These are phyloP conservation scores for Colletes gigas DNA, from an alignment of 1,140 invertebrate species.

Conservation along the genomic window DNA sequence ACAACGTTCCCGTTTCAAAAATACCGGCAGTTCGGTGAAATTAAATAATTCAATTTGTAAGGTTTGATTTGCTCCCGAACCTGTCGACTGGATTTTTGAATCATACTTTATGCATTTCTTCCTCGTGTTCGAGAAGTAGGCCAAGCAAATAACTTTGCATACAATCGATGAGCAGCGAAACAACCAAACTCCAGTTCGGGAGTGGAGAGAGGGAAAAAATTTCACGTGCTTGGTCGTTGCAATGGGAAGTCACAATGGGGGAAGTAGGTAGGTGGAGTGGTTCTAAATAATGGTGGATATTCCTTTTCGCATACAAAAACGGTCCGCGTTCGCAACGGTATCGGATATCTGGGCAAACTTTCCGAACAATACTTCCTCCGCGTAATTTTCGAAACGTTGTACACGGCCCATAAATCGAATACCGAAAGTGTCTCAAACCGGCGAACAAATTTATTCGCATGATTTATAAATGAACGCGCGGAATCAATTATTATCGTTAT, in stretches of 20 bases:
- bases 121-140: conserved; percentile 26
- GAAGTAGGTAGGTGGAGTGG: not conserved
- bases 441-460: not conserved
- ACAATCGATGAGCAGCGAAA: conserved; percentile 42
- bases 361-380: not conserved
- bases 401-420: conserved; percentile 17
- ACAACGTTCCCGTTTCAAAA: not conserved
- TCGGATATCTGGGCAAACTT: conserved; percentile 6
- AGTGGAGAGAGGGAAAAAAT: conserved; percentile 1
- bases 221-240: conserved; percentile 4
- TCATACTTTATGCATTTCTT: too few species aligned
- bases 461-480: not conserved
- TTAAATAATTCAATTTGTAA: not conserved
- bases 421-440: not conserved
- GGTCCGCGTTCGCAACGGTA: not conserved
- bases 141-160: conserved; percentile 48
- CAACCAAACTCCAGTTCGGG: conserved; percentile 26
- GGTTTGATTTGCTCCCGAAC: too few species aligned
- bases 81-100: too few species aligned
- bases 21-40: too few species aligned
- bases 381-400: conserved; percentile 4
- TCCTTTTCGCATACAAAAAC: conserved; percentile 10
- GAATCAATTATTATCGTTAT: too few species aligned
- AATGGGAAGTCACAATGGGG: conserved; percentile 8
- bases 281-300: conserved; percentile 28